These are phyloP conservation scores for Antechinus flavipes DNA, from an alignment of 2,113 vertebrate species.

Conservation along the genomic window DNA sequence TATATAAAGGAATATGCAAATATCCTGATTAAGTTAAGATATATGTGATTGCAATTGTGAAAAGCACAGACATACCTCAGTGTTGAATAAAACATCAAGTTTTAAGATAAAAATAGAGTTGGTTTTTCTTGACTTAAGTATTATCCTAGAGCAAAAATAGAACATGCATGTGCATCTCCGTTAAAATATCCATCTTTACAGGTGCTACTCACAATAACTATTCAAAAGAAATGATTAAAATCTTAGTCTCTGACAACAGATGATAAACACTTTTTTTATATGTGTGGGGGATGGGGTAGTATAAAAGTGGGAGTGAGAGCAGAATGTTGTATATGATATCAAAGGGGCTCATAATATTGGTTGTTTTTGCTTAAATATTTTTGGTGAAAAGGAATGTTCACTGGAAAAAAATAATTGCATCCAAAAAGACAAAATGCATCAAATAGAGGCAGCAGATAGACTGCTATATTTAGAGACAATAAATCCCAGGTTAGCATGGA, in stretches of 20 bases:
- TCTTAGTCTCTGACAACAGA: background rate
- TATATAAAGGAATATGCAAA: background rate
- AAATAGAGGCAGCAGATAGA: background rate
- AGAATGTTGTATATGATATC: background rate
- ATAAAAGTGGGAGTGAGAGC: background rate
- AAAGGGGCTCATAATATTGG: background rate
- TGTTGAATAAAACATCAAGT: background rate
- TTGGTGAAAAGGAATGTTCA: background rate
- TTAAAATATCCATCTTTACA: background rate
- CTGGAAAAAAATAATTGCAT: background rate
- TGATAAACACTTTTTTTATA: background rate
- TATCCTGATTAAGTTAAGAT: background rate
- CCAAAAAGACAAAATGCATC: background rate
- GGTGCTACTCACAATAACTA: background rate
- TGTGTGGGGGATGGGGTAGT: background rate
- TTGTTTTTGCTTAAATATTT: background rate
- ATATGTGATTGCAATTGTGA: constrained; percentile 18
- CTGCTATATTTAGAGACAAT: background rate
- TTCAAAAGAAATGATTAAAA: constrained; percentile 47
- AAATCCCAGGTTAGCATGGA: background rate
- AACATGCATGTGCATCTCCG: background rate
- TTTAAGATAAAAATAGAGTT: constrained; percentile 2
- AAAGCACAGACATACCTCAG: constrained; percentile 22
- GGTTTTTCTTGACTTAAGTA: background rate
- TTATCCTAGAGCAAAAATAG: background rate